Evolutionary conservation across 2,797 vertebrate genomes (phyloP), one percentile per base, ranked within the genome.

Genomic region (Myiotriccus ornatus): DNA sequence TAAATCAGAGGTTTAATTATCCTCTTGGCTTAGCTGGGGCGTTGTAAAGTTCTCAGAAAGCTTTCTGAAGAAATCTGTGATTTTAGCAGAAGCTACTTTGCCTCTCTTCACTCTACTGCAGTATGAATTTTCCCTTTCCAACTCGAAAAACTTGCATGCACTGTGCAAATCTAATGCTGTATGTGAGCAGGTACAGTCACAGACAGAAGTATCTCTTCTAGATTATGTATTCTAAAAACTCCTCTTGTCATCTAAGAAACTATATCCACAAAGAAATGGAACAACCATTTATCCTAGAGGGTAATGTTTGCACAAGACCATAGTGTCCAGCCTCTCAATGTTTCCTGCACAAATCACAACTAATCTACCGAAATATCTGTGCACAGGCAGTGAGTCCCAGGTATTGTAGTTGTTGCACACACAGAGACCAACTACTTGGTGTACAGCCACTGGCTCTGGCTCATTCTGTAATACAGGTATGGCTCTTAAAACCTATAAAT

Each of bases 71-170:
- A 80, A 79, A 82, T 30, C 0, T 50, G 19, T 75, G 30, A 35
- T 73, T 79, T 89, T 55, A 73, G 52, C 25, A 90, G 81, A 86
- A 69, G 32, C 21, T 53, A 11, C 5, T 9, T 49, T 50, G 39
- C 44, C 27, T 86, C 28, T 91, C n/a, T 77, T 85, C 41, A 19
- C n/a, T 64, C 28, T 37, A 6, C 21, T 73, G 2, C 10, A 62
- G 15, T 21, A 32, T 23, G 18, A 77, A 65, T 34, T 90, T n/a
- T 32, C 77, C 41, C 49, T 63, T 76, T 14, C 14, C 3, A 3
- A 12, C 35, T 25, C 0, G 0, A 69, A 78, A 47, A 44, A 50
- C 14, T 39, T 71, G 23, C 0, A n/a, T 21, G 10, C 14, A 37
- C 23, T 34, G 21, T 22, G 21, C 41, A 67, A 70, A 35, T 25